Conservation (phyloP, 2,113 vertebrate genomes). For the Halcyon malimbica region DNA sequence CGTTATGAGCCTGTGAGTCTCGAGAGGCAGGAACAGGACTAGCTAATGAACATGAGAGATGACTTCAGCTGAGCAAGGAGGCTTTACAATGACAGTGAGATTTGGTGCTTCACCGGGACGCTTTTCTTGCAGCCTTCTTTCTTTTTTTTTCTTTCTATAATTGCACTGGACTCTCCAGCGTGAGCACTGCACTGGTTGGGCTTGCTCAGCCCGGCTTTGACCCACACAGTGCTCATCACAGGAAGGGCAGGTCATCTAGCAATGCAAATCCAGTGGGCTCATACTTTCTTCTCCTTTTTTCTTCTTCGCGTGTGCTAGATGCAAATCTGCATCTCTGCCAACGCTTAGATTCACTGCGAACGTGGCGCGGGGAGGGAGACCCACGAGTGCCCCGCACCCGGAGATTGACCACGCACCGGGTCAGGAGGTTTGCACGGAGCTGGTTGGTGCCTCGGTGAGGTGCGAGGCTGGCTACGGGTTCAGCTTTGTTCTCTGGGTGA, state of each 20-base stretch:
- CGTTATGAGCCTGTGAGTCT: not conserved
- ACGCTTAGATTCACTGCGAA: not conserved
- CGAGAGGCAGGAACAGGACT: not conserved
- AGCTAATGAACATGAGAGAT: not conserved
- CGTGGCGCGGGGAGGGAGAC: not conserved
- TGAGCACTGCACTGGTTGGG: no score
- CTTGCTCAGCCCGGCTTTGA: not conserved
- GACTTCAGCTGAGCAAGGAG: not conserved
- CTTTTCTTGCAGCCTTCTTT: not conserved
- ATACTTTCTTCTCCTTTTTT: not conserved
- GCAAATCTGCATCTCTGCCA: not conserved
- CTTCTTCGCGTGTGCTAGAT: not conserved
- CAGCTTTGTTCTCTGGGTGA: not conserved
- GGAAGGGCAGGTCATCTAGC: not conserved
- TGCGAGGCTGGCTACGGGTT: no score
- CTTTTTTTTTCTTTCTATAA: not conserved
- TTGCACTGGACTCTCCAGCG: not conserved
- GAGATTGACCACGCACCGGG: not conserved
- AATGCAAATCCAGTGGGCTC: not conserved
- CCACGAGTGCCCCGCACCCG: accelerated
- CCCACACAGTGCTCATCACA: not conserved
- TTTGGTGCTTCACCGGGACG: not conserved
- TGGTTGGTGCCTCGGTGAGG: not conserved
- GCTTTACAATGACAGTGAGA: not conserved
- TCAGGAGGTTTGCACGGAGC: accelerated